Base-by-base conservation (phyloP, 1,140 invertebrate species). In the Whitmania pigra region DNA sequence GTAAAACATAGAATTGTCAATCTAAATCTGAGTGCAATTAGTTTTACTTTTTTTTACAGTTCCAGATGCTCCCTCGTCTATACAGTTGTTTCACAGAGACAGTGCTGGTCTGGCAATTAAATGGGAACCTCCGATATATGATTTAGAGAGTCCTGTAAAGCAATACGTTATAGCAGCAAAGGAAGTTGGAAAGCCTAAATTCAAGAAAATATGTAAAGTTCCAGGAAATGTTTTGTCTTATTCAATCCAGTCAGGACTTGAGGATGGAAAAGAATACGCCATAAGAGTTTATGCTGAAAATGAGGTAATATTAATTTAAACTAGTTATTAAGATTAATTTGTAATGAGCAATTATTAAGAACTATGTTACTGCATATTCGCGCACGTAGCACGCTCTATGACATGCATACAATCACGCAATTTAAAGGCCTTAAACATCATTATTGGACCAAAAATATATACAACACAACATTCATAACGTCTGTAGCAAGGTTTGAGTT, bases 221-320 rank as follows among this genome's bases (percentile, higher is more conserved):
- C 25, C 40, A 25, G 49, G 69, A 7, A 70, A 49, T n/a, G n/a
- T 53, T 13, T 53, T 70, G 40, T 53, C 40, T 3, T 70, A 18
- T 13, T 27, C 18, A 13, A 25, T 70, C 11, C 15, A 36, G 25
- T 53, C 40, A 22, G 69, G 69, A 49, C 25, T 70, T 53, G 69
- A 70, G 53, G 53, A 70, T 25, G 49, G 53, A 49, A 92, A 94
- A 78, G 92, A 96, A 82, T 98, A 98, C 78, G 85, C 93, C 76
- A 97, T 98, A 85, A 86, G 94, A 74, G 88, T 98, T 3, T 90
- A 91, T 86, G 95, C 95, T 15, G 92, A 92, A 27, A 99, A 99
- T 82, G 93, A 96, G 66, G 96, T 96, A 78, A 94, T 94, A 49
- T 49, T 49, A 11, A 49, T 49, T 49, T 49, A 49, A 49, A 49